A percentile compares a stretch with the other conserved stretches of the same genome.
These are phyloP conservation scores for Neomorphus geoffroyi DNA, from an alignment of 2,797 vertebrate genomes.

Conservation along the genomic window DNA sequence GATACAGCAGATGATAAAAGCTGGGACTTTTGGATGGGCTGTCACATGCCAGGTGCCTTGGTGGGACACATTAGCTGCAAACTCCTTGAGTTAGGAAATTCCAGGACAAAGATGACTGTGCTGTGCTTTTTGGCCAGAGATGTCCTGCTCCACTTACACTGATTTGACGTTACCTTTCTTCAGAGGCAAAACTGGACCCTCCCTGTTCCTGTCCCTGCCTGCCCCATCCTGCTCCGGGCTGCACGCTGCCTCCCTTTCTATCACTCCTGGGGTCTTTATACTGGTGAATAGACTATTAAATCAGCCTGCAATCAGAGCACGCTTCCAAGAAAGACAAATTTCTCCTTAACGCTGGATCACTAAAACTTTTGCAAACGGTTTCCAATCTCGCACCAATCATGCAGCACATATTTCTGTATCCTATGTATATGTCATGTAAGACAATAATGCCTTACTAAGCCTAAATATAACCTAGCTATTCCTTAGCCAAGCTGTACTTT, in stretches of 20 bases:
- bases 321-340: neutral
- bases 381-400: neutral
- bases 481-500: constrained; percentile 12
- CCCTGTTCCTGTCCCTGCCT: neutral
- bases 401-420: neutral
- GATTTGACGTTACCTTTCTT: neutral
- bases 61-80: neutral
- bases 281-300: neutral
- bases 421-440: neutral
- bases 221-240: neutral
- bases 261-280: neutral
- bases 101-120: neutral
- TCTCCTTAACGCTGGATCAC: neutral
- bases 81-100: neutral
- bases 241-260: neutral
- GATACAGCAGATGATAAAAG: neutral
- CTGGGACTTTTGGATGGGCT: neutral
- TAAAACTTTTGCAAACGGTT: neutral
- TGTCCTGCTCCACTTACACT: neutral
- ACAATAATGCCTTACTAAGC: neutral
- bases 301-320: neutral
- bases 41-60: rapidly evolving
- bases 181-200: neutral
- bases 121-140: neutral
- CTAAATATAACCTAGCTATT: neutral